phyloP scores from a whole-genome alignment of 2,888 invertebrate species.

The Noctua comes region DNA sequence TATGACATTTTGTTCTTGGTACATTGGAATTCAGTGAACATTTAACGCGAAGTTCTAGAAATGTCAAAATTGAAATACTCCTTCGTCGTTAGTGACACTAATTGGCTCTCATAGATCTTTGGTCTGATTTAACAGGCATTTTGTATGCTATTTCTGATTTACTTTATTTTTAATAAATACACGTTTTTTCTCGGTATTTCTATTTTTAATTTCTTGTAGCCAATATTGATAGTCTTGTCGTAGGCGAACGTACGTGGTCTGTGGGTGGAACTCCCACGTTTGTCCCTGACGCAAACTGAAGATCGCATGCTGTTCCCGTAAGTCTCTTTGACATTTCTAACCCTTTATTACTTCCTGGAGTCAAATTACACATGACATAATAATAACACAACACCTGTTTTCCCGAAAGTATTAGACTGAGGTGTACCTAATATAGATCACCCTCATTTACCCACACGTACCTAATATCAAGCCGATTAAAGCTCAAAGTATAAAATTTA shows the following conservation, averaged over 20 bases:
- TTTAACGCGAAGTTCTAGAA: slow-evolving; percentile 23
- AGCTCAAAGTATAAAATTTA: no score
- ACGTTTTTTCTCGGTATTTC: not conserved
- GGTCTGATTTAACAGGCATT: slow-evolving; percentile 1
- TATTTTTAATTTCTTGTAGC: not conserved
- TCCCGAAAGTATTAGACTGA: no score
- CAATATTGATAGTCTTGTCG: not conserved
- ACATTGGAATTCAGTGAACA: slow-evolving; percentile 4
- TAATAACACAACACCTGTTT: not conserved
- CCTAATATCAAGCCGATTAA: not conserved
- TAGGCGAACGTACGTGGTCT: slow-evolving; percentile 1
- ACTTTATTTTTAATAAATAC: not conserved
- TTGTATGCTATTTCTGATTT: slow-evolving; percentile 9
- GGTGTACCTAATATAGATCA: not conserved
- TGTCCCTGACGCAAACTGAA: slow-evolving; percentile 9
- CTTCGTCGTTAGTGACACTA: slow-evolving; percentile 17
- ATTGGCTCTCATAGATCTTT: slow-evolving; percentile 11
- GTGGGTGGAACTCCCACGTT: slow-evolving; percentile 24
- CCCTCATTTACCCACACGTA: not conserved
- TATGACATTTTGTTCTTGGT: not conserved
- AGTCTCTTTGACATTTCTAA: slow-evolving; percentile 12
- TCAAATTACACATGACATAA: slow-evolving; percentile 1
- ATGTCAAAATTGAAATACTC: slow-evolving; percentile 30
- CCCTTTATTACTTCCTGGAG: not conserved
- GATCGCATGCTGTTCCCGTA: slow-evolving; percentile 21